phyloP scores from a whole-genome alignment of 2,888 invertebrate genomes.

The Patella depressa region DNA sequence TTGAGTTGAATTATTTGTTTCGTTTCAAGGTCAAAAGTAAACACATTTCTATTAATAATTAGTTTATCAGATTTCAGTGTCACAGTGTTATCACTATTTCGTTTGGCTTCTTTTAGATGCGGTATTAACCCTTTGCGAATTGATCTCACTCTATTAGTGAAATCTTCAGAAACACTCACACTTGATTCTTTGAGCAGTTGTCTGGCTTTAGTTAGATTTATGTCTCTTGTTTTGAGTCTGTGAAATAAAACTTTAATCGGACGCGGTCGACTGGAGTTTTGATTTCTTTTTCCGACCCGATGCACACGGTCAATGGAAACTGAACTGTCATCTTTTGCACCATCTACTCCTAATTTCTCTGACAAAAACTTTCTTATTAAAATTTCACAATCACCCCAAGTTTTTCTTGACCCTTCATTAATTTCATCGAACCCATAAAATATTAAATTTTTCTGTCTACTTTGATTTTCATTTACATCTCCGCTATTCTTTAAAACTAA shows the following conservation, averaged over 20 bases:
- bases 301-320: too few relatives aligned
- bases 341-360: too few relatives aligned
- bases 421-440: too few relatives aligned
- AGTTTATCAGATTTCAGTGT: neutral
- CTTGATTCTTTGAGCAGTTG: conserved; percentile 8
- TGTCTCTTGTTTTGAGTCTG: conserved; percentile 8
- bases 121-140: neutral
- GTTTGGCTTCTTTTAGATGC: neutral
- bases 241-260: conserved; percentile 1
- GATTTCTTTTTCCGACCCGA: too few relatives aligned
- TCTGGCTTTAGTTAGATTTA: neutral
- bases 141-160: neutral
- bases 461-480: too few relatives aligned
- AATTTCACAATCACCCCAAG: too few relatives aligned
- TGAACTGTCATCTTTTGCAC: too few relatives aligned
- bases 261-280: neutral
- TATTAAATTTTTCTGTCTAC: too few relatives aligned
- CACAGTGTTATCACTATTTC: neutral
- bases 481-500: neutral
- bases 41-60: neutral
- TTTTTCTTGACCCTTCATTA: too few relatives aligned
- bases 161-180: neutral
- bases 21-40: neutral
- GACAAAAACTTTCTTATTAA: too few relatives aligned
- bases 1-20: conserved; percentile 1